Evolutionary conservation across 2,888 invertebrate genomes (phyloP), one percentile per base, ranked within the genome.

Genomic region (Trissolcus brochymenae): DNA sequence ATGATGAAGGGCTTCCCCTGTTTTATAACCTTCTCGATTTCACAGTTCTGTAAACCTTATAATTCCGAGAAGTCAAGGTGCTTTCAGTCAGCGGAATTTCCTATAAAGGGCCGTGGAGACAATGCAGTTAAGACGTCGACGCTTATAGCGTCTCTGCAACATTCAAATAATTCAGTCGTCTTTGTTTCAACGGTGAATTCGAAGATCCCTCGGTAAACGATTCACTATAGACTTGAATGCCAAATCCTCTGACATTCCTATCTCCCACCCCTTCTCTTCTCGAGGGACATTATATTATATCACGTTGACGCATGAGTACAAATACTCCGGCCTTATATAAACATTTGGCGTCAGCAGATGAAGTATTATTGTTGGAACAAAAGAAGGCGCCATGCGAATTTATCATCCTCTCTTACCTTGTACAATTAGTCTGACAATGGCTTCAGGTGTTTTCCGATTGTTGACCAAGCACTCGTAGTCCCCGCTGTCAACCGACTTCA

Each of bases 381-480:
- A 68, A 46, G n/a, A 16, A 46, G 60, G 60, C 16, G 61, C 16
- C 40, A 40, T 41, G 19, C 21, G 16, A 59, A 51, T 68, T 54
- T 49, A 53, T 19, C 29, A 29, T 46, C 11, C 60, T 59, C 43
- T 57, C 91, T 91, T 89, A 94, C 94, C 94, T 91, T 93, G 92
- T 72, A 94, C 93, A 81, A 92, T 90, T 82, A 94, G 91, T 83
- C 91, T 91, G 79, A 93, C 91, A 81, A 93, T 90, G 46, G 92
- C 92, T 85, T 94, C 93, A 14, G 93, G 93, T 86, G 91, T 91
- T 71, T 92, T 92, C 54, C 93, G 90, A 86, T 92, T 92, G 89
- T 94, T 94, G 83, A 93, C 93, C 81, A 93, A 90, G 83, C 94
- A 94, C 82, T 92, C 91, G 86, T 94, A 94, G 84, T 93, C 92